Conservation (phyloP, 1,140 invertebrate species). For the Microplitis mediator region DNA sequence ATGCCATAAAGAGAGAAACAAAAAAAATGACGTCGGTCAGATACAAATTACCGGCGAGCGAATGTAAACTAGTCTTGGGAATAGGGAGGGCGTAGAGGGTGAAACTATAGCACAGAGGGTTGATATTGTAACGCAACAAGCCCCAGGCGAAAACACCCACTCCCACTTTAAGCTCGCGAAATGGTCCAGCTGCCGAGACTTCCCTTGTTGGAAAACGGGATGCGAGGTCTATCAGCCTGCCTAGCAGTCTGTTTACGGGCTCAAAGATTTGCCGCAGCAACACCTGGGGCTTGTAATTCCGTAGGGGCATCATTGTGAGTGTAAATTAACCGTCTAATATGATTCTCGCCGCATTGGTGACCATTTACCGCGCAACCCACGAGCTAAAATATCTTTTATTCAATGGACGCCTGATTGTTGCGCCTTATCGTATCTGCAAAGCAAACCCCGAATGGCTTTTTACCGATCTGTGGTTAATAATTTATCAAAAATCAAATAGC, state of each 20-base stretch:
- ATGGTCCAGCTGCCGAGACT: not conserved
- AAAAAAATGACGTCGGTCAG: slow-evolving; percentile 34
- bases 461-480: no score
- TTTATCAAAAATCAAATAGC: no score
- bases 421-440: no score
- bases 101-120: slow-evolving; percentile 1
- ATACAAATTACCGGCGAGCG: slow-evolving; percentile 45
- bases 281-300: slow-evolving; percentile 52
- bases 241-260: slow-evolving; percentile 41
- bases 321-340: slow-evolving; percentile 47
- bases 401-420: no score
- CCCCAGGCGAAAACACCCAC: slow-evolving; percentile 18
- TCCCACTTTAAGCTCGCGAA: not conserved
- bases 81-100: slow-evolving; percentile 32
- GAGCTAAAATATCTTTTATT: no score
- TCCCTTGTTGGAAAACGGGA: not conserved
- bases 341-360: slow-evolving; percentile 19
- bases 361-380: not conserved
- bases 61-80: slow-evolving; percentile 52
- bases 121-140: slow-evolving; percentile 43
- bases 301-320: slow-evolving; percentile 44
- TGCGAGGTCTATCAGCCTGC: not conserved
- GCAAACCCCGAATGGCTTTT: no score
- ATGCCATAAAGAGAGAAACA: not conserved
- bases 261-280: slow-evolving; percentile 47